Conservation (phyloP, 2,113 vertebrate species). For the Melanerpes formicivorus region DNA sequence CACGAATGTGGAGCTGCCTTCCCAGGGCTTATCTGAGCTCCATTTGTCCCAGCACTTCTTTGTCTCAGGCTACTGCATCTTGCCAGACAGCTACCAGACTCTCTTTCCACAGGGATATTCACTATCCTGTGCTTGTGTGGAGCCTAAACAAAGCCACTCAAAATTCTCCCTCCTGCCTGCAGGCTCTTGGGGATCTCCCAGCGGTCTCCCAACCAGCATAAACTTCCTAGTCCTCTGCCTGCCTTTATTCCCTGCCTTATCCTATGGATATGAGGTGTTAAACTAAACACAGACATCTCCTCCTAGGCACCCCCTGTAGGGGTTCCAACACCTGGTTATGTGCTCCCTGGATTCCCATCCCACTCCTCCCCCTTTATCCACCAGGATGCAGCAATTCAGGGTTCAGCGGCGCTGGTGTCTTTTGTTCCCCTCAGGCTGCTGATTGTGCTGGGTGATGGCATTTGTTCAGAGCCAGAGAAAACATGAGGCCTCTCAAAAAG, state of each 20-base stretch:
- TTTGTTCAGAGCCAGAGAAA: conserved; percentile 72
- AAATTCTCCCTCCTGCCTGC: background rate
- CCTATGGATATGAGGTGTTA: background rate
- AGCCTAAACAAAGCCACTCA: background rate
- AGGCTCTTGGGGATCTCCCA: background rate
- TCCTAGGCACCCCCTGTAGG: background rate
- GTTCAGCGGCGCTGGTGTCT: conserved; percentile 3
- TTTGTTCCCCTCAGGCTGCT: conserved; percentile 66
- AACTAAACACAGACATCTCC: background rate
- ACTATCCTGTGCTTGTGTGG: background rate
- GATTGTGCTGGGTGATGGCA: conserved; percentile 68
- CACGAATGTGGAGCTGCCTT: background rate
- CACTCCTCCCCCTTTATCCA: conserved; percentile 33
- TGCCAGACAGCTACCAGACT: background rate
- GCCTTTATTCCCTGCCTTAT: conserved; percentile 1
- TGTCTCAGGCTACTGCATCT: background rate
- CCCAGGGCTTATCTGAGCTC: background rate
- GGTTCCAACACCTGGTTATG: background rate
- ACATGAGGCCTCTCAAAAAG: conserved; percentile 76
- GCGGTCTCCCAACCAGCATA: background rate
- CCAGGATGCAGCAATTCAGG: background rate
- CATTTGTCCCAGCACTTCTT: background rate
- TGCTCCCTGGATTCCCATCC: conserved; percentile 10
- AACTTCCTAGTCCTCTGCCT: background rate
- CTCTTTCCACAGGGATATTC: background rate